These are phyloP conservation scores for Orius insidiosus DNA, from an alignment of 1,140 invertebrate species.

Conservation along the genomic window DNA sequence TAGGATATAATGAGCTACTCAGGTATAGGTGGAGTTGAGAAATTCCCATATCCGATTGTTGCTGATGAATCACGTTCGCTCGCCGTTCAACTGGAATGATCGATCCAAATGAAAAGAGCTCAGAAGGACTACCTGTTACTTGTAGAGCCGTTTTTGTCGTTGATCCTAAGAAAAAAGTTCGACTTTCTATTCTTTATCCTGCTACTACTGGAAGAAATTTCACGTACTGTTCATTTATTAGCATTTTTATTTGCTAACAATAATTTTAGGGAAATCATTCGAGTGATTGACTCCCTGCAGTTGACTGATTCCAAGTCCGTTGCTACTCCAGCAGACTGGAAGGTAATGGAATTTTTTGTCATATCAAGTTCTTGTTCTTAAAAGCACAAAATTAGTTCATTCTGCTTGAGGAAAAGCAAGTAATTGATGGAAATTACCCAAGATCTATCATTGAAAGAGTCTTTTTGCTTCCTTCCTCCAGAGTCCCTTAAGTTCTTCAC, in stretches of 20 bases:
- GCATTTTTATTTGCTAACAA: neutral
- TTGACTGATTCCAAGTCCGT: conserved; percentile 48
- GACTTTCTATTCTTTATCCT: conserved; percentile 77
- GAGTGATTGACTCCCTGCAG: conserved; percentile 76
- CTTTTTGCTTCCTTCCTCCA: too few species aligned
- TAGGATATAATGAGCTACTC: conserved; percentile 63
- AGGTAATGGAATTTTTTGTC: conserved; percentile 42
- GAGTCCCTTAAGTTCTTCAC: too few species aligned
- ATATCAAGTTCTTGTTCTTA: too few species aligned
- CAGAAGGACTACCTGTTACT: conserved; percentile 51
- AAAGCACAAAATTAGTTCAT: too few species aligned
- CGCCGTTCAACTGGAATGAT: conserved; percentile 72
- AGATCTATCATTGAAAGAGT: too few species aligned
- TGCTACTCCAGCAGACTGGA: conserved; percentile 79
- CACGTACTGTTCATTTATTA: conserved; percentile 42
- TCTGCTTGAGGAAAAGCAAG: too few species aligned
- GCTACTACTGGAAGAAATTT: conserved; percentile 82
- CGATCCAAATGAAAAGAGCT: conserved; percentile 58
- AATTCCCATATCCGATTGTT: conserved; percentile 77
- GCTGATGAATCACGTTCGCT: conserved; percentile 60
- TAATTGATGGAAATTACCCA: too few species aligned
- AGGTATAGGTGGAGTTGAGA: conserved; percentile 36
- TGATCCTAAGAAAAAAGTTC: conserved; percentile 67
- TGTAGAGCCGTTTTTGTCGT: conserved; percentile 75
- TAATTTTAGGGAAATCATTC: conserved; percentile 63